Conservation (phyloP, 2,113 vertebrate species). For the Pseudopipra pipra region DNA sequence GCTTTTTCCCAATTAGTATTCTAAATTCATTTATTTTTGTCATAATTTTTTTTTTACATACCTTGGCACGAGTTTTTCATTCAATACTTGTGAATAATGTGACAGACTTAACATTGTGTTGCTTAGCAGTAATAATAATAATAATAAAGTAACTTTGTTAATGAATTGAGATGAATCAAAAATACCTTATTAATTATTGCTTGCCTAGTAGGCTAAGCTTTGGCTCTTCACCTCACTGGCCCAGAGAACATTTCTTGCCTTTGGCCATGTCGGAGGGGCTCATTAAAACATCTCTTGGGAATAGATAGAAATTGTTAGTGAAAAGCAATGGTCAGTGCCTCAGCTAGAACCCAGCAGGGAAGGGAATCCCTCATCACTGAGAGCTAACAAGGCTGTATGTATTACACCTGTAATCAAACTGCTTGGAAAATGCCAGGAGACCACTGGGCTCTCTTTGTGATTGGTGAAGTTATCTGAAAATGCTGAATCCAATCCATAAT, state of each 20-base stretch:
- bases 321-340: constrained; percentile 86
- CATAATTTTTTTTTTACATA: constrained; percentile 70
- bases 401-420: constrained; percentile 89
- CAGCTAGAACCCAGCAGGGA: constrained; percentile 68
- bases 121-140: constrained; percentile 57
- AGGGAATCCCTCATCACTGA: constrained; percentile 71
- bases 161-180: constrained; percentile 84
- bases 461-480: constrained; percentile 78
- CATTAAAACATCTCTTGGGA: constrained; percentile 93
- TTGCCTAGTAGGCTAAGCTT: constrained; percentile 88
- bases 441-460: constrained; percentile 72
- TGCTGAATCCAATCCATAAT: constrained; percentile 84
- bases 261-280: constrained; percentile 93
- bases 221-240: constrained; percentile 92
- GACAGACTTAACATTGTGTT: constrained; percentile 63
- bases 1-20: constrained; percentile 78
- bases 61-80: constrained; percentile 73
- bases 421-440: constrained; percentile 77
- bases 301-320: constrained; percentile 90
- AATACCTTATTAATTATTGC: constrained; percentile 92
- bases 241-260: constrained; percentile 85
- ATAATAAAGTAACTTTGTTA: constrained; percentile 77
- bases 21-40: constrained; percentile 77
- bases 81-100: constrained; percentile 74
- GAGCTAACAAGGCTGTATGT: constrained; percentile 78